Base-by-base conservation (phyloP, 2,888 invertebrate genomes). In the Ophraella communa region DNA sequence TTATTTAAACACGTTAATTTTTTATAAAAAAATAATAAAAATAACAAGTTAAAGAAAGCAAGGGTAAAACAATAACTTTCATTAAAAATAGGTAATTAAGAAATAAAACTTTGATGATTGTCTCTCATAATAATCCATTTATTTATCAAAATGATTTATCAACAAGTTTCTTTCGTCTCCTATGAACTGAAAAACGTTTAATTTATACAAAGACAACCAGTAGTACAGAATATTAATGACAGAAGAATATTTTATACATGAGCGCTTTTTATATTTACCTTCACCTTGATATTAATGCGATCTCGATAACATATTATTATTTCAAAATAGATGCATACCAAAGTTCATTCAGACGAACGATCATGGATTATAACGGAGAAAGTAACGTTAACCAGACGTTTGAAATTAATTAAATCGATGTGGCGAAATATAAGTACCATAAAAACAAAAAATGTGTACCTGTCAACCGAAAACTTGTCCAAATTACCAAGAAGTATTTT, bases 401-500 rank as follows among this genome's bases (percentile, higher is more conserved):
- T 39, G 5, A 39, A 39, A 45, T 45, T 20, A 45, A 20, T 45
- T 45, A 45, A 5, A 20, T 14, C 14, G 21, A 45, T 21, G 45
- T 45, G 21, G 45, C n/a, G 45, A 45, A 45, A 45, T 45, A 11
- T 45, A 10, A 23, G 23, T 20, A 21, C 21, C 45, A 21, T 4
- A 45, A 45, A 39, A 39, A 14, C 35, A 39, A 39, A 39, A 39
- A 14, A 5, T 23, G 45, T 45, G 45, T 45, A 45, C 21, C 45
- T 45, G 45, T 45, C 45, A 45, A 20, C 11, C 23, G n/a, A 45
- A 45, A 45, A 45, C 21, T 45, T 45, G 45, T 45, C 45, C n/a
- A 45, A 11, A 23, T 20, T 45, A 8, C n/a, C 14, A 5, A 5
- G 35, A 14, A 39, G n/a, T 39, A 5, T n/a, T n/a, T 14, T 17